phyloP scores from a whole-genome alignment of 2,888 invertebrate genomes.

The Vandiemenella viatica region DNA sequence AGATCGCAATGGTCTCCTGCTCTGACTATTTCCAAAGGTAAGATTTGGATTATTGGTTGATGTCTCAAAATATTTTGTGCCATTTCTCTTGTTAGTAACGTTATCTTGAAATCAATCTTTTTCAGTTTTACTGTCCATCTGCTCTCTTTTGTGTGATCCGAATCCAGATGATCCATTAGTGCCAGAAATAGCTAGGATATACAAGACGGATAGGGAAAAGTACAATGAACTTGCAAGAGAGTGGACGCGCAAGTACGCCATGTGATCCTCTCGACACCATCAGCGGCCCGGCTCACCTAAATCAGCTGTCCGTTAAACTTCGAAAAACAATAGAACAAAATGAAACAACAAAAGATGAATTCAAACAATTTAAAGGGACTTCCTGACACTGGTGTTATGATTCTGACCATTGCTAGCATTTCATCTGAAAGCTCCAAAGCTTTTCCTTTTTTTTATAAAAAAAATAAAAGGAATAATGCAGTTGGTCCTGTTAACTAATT shows the following conservation, averaged over 20 bases:
- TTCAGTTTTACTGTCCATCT: constrained; percentile 98
- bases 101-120: constrained; percentile 22
- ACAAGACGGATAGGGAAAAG: constrained; percentile 99
- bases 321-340: constrained; percentile 12
- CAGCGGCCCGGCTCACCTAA: constrained; percentile 46
- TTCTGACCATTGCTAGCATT: constrained; percentile 8
- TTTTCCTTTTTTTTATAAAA: constrained; percentile 8
- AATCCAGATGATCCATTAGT: constrained; percentile 99
- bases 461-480: constrained; percentile 35
- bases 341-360: constrained; percentile 8
- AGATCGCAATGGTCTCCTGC: constrained; percentile 99
- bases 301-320: constrained; percentile 13
- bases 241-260: constrained; percentile 99
- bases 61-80: background rate
- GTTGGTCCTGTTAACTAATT: constrained; percentile 26
- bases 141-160: constrained; percentile 99
- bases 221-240: constrained; percentile 99
- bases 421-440: constrained; percentile 36
- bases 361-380: constrained; percentile 20
- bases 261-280: constrained; percentile 53
- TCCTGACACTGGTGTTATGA: constrained; percentile 14
- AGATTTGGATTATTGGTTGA: too few relatives aligned
- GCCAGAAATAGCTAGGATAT: constrained; percentile 99
- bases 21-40: constrained; percentile 99
- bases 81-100: background rate